Base-by-base conservation (phyloP, 2,888 invertebrate genomes). In the Drosophila prostipennis region DNA sequence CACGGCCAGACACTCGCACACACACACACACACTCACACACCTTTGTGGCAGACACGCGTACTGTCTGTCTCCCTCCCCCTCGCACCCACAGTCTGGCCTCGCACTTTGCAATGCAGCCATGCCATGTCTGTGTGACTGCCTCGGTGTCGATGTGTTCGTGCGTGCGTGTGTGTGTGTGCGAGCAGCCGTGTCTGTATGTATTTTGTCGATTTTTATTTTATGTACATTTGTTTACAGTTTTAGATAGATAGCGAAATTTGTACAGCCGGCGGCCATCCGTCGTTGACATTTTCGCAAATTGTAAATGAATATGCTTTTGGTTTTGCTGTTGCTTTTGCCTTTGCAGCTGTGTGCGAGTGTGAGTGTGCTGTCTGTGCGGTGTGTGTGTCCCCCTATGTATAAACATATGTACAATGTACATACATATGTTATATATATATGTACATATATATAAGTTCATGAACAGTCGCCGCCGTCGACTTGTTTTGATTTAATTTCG, bases 161-260 rank as follows among this genome's bases (percentile, higher is more conserved):
- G 52, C 11, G 26, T 40, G 39, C 19, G 53, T 23, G 36, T 37
- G 36, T 53, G 54, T 55, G 19, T 52, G 61, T 67, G 34, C 34
- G 34, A 34, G 34, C 34, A 34, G 34, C 11, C 34, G 34, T 34
- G 54, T 55, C 26, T 52, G 61, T 67, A 45, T 79, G 74, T 76
- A 79, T 84, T 79, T 76, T 84, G 85, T 81, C 80, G 78, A 81
- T 81, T 85, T 68, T 77, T 85, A 85, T 85, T 81, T 82, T 80
- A 82, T 82, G 80, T 82, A 83, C 80, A 80, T 83, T 86, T 83
- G 87, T 82, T 84, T 86, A 86, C 84, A 84, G 80, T 86, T 83
- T 86, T 80, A 86, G 87, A 82, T 80, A 86, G 87, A 82, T 86
- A 82, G 87, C 87, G 76, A 86, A 86, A 82, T 82, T 82, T 82